phyloP scores from a whole-genome alignment of 2,113 vertebrate species.

The Elanus axillaris region DNA sequence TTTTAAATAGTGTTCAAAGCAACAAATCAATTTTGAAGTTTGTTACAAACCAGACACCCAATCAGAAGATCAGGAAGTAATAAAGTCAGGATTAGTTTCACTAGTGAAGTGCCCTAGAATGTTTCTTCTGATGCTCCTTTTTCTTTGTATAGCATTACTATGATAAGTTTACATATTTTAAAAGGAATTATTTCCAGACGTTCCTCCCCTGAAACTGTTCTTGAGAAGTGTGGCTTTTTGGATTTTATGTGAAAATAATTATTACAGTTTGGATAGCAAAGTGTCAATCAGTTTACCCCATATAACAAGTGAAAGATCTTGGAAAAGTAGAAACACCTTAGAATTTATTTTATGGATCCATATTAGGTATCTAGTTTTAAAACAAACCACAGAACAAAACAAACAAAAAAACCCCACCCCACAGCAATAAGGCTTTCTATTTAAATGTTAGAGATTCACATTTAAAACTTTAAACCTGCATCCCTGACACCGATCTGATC shows the following conservation, averaged over 20 bases:
- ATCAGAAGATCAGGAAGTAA: conserved; percentile 17
- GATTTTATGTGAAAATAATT: not conserved
- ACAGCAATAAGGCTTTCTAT: not conserved
- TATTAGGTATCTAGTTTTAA: not conserved
- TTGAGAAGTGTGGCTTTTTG: not conserved
- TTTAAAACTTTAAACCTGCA: not conserved
- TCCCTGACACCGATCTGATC: not conserved
- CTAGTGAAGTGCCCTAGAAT: not conserved
- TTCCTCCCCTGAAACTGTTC: not conserved
- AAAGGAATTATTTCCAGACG: conserved; percentile 42
- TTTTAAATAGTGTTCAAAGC: not conserved
- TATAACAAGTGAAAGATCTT: not conserved
- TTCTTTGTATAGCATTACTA: not conserved
- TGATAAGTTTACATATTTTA: not conserved
- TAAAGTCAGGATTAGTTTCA: conserved; percentile 26
- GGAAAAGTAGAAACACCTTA: not conserved
- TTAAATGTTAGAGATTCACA: not conserved
- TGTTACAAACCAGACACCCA: not conserved
- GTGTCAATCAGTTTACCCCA: not conserved
- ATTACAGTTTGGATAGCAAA: not conserved
- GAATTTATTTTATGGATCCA: not conserved
- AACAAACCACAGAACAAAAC: not conserved
- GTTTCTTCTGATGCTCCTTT: not conserved
- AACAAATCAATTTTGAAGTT: not conserved
- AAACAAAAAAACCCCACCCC: too few relatives aligned